Evolutionary conservation across 1,140 invertebrate species (phyloP).

Genomic region (Cydia strobilella): DNA sequence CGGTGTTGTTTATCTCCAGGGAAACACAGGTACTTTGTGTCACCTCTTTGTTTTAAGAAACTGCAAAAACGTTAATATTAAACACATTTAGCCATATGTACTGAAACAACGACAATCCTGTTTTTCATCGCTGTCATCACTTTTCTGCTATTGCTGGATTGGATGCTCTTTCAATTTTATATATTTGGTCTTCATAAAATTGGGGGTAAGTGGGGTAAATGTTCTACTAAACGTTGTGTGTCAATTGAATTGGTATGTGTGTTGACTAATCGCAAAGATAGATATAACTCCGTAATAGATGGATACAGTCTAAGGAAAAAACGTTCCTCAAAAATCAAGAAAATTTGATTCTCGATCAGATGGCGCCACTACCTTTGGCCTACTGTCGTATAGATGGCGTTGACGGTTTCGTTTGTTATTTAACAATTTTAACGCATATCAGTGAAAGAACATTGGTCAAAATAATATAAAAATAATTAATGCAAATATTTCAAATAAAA

Average conservation of each 20-base stretch:
- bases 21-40: background rate
- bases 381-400: too few species aligned
- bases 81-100: background rate
- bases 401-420: too few species aligned
- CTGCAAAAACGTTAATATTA: background rate
- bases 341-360: too few species aligned
- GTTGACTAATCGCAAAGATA: background rate
- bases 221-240: background rate
- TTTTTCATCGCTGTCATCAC: background rate
- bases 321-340: too few species aligned
- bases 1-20: constrained; percentile 16
- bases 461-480: too few species aligned
- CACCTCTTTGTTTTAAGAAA: background rate
- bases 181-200: background rate
- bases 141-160: background rate
- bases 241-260: background rate
- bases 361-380: too few species aligned
- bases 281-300: too few species aligned
- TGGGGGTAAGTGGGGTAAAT: background rate
- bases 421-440: too few species aligned
- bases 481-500: too few species aligned
- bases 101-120: background rate
- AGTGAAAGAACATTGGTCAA: too few species aligned
- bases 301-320: too few species aligned
- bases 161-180: background rate